Base-by-base conservation (phyloP, 2,113 vertebrate genomes). In the Colossoma macropomum region DNA sequence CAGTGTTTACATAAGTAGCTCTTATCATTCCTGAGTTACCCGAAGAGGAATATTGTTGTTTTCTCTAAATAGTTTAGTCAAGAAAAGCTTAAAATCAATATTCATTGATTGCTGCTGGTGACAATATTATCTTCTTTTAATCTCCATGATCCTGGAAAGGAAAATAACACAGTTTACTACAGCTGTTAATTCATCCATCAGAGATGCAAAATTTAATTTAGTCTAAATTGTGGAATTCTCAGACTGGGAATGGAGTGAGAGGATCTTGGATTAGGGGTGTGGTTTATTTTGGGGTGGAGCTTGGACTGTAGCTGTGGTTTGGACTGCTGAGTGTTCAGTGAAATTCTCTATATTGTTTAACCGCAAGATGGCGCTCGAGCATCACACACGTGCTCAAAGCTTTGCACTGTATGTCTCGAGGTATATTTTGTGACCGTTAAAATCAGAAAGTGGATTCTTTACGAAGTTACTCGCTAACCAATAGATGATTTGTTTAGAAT, bases 311-410 rank as follows among this genome's bases (percentile, higher is more conserved):
- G 19, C 19, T 59, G 23, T 59, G 54, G 54, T n/a, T 59, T 21
- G 59, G 25, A 2, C 23, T 27, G 59, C 1, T 27, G 25, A 27
- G 12, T 62, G 56, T 60, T 60, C 4, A n/a, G n/a, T 60, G 4
- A 27, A 27, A 12, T 27, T 25, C 54, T 59, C 54, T 59, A 1
- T 52, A 59, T 15, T 41, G 30, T 41, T 87, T 56, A 25, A 75
- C 92, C 93, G 90, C 91, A 84, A 50, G 70, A 89, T 56, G 92
- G 93, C 94, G 96, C 90, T 94, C 94, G 4, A 30, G 30, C 15
- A 66, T 48, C 16, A 30, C 38, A 27, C 0, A 56, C 4, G 21
- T 25, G 25, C 30, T 41, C 2, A 62, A 25, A 25, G 59, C 10
- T 9, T 45, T 45, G 41, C 5, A 11, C 41, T 45, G 4, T 45